A percentile compares a stretch with the other conserved stretches of the same genome.
These are phyloP conservation scores for Bubo bubo DNA, from an alignment of 2,113 vertebrate species.

Conservation along the genomic window DNA sequence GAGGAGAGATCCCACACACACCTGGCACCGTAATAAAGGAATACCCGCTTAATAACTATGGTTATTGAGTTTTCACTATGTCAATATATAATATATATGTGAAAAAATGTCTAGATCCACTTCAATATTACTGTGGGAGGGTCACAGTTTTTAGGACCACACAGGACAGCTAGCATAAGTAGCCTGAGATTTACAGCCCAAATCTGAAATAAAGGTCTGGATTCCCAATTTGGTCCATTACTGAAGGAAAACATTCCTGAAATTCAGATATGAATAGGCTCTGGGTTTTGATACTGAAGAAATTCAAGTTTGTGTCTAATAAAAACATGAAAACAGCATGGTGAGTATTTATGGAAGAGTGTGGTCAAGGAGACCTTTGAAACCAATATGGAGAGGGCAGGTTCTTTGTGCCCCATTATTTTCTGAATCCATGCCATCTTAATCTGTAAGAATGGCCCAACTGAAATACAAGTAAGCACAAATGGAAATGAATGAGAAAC, in stretches of 20 bases:
- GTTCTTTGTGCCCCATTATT: background rate
- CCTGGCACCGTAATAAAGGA: too few relatives aligned
- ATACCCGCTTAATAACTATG: too few relatives aligned
- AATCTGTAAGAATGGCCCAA: background rate
- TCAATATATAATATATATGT: background rate
- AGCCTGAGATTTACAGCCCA: background rate
- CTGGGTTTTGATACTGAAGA: background rate
- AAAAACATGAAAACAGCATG: background rate
- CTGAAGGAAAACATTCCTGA: background rate
- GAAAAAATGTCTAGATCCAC: background rate
- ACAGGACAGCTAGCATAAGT: background rate
- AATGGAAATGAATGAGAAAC: constrained; percentile 41
- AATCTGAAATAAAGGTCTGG: background rate
- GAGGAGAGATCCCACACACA: too few relatives aligned
- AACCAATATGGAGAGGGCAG: background rate
- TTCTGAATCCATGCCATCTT: background rate
- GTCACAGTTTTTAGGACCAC: background rate
- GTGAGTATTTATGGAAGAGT: background rate
- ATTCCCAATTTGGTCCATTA: background rate
- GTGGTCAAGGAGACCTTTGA: background rate
- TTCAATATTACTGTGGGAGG: background rate
- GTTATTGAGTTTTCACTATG: too few relatives aligned
- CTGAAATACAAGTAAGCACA: constrained; percentile 7
- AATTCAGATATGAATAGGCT: background rate
- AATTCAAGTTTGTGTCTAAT: background rate